Evolutionary conservation across 2,113 vertebrate species (phyloP), one percentile per base, ranked within the genome.

Genomic region (Zapornia atra): DNA sequence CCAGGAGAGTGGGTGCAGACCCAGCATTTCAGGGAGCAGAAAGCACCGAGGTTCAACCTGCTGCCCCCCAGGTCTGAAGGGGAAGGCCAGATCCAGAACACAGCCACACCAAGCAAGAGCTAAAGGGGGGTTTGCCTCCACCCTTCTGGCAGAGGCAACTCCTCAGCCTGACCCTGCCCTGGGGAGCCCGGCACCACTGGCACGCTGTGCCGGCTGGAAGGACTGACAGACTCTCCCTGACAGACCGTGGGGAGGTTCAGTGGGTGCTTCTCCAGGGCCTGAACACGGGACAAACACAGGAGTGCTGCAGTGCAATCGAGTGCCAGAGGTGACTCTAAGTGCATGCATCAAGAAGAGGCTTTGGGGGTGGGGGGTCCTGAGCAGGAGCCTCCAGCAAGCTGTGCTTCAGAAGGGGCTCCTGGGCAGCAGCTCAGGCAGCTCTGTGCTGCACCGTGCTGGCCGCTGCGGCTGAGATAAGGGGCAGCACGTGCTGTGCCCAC

Each of bases 61-160:
- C 66, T 25, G 25, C 4, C 61, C 88, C 34, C 33, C 0, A 0
- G 20, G 78, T 34, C 46, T 5, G 25, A 60, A 11, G 0, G 1
- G 44, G 59, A 9, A 8, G 42, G 38, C 5, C 80, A 64, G 31
- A 48, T 8, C 24, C 46, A 48, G 82, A 34, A 50, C 7, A 2
- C 29, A 68, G 84, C 73, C 50, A 8, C 0, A 6, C 0, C 2
- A 33, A 90, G 36, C 53, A 18, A 75, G 50, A 69, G 50, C 71
- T 57, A 33, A 38, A 82, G 53, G 65, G 46, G 50, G 57, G 16
- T 77, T 33, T 75, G 56, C 40, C 64, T 92, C 54, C 38, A 44
- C 82, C 63, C 75, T 48, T 57, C 78, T 14, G 63, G 38, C 71
- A 90, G 29, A 71, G 61, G 57, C 2, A 1, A 15, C 15, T 4